Percentiles rank a stretch among this genome's conserved stretches.
Evolutionary conservation across 2,113 vertebrate genomes (phyloP).

Genomic region (Montifringilla adamsi): DNA sequence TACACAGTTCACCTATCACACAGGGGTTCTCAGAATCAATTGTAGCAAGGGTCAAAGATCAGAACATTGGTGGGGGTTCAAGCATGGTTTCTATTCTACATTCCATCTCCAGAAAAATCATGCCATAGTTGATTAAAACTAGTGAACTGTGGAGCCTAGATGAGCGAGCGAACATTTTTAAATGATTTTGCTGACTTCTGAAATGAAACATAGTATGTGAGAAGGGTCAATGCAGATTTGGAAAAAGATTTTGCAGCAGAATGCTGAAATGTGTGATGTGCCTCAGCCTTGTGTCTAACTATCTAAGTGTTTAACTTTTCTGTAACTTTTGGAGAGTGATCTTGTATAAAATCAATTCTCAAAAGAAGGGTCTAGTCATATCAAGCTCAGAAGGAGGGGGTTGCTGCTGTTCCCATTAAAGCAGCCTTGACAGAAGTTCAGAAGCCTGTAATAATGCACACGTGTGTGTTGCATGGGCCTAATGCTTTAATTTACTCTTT

Average conservation of each 20-base stretch:
- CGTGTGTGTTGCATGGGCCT: neutral
- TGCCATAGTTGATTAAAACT: neutral
- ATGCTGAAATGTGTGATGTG: neutral
- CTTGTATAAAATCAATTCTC: neutral
- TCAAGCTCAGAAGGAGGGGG: neutral
- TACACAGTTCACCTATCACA: constrained; percentile 55
- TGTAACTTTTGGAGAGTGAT: neutral
- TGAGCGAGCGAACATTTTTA: constrained; percentile 42
- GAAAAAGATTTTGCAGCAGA: neutral
- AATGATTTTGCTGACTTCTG: neutral
- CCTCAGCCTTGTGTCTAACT: neutral
- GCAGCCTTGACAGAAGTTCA: neutral
- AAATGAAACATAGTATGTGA: neutral
- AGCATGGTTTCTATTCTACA: neutral
- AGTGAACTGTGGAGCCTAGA: neutral
- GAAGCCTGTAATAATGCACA: neutral
- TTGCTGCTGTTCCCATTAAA: neutral
- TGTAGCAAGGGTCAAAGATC: constrained; percentile 53
- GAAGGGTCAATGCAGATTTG: neutral
- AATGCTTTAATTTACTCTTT: constrained; percentile 3
- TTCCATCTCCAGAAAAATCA: constrained; percentile 22
- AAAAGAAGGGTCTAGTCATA: neutral
- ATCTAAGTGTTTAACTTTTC: neutral
- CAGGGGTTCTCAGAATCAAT: constrained; percentile 47
- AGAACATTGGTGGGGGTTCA: neutral